These are phyloP conservation scores for Hippoglossus stenolepis DNA, from an alignment of 2,113 vertebrate species.

Conservation along the genomic window DNA sequence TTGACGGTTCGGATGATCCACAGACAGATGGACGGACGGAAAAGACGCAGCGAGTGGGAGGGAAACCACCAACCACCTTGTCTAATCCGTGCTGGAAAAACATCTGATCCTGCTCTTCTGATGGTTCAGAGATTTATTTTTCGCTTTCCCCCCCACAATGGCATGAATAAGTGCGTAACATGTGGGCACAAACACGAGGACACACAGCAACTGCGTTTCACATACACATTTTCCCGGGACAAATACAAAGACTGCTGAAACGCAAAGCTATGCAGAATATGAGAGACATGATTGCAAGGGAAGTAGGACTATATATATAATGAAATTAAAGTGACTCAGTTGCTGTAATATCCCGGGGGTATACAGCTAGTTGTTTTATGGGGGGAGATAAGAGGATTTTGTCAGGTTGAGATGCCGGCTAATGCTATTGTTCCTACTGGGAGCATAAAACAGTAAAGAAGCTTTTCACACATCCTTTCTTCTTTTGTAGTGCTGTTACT, in stretches of 20 bases:
- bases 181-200: slow-evolving; percentile 36
- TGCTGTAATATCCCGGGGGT: slow-evolving; percentile 72
- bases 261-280: slow-evolving; percentile 67
- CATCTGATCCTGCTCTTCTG: slow-evolving; percentile 39
- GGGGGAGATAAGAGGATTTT: slow-evolving; percentile 80
- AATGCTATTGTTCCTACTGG: slow-evolving; percentile 78
- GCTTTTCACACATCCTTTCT: slow-evolving; percentile 74
- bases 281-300: slow-evolving; percentile 51
- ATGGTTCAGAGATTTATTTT: slow-evolving; percentile 19
- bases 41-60: slow-evolving; percentile 42
- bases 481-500: slow-evolving; percentile 64
- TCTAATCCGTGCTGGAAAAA: slow-evolving; percentile 51
- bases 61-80: slow-evolving; percentile 58
- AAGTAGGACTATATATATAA: slow-evolving; percentile 68
- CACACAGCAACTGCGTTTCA: slow-evolving; percentile 1
- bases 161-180: slow-evolving; percentile 32
- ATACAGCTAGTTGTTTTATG: slow-evolving; percentile 76
- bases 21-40: slow-evolving; percentile 36
- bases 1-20: slow-evolving; percentile 38
- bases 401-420: slow-evolving; percentile 77
- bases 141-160: not conserved
- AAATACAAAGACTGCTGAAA: slow-evolving; percentile 30
- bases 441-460: slow-evolving; percentile 73
- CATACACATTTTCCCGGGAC: not conserved
- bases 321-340: slow-evolving; percentile 76